Base-by-base conservation (phyloP, 2,113 vertebrate species). In the Geococcyx californianus region DNA sequence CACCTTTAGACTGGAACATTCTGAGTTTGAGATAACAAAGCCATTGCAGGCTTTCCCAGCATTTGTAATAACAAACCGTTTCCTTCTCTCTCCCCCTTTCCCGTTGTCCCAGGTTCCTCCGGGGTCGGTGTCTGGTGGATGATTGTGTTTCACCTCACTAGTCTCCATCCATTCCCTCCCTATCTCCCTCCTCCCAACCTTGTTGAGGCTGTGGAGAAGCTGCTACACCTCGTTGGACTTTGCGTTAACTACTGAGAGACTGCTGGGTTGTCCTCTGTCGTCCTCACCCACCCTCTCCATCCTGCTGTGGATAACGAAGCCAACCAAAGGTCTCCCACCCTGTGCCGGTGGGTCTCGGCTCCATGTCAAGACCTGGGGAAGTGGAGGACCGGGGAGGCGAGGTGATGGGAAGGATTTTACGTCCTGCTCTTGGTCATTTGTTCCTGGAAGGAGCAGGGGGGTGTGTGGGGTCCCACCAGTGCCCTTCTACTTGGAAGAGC, bases 171-270 rank as follows among this genome's bases (percentile, higher is more conserved):
- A 51, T 94, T 69, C 90, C 81, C 42, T 92, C 33, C 75, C 84
- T 80, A 16, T 17, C 59, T 91, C 77, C 83, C 73, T 66, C 68
- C 76, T 94, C 92, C 95, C 40, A 8, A 51, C 72, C 79, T 67
- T 26, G 56, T 6, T 52, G 84, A 93, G 90, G 94, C 94, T 67
- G 84, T 8, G 66, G 90, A 89, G 92, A 87, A 89, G 93, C 95
- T 96, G 97, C 94, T 94, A 28, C 83, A 31, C 76, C 79, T 76
- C 40, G 25, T 11, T 40, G 89, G 96, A 91, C 76, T 83, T 44
- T 14, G 84, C 3, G 55, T 72, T 45, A 58, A 16, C 63, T 60
- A 76, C 86, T 6, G 34, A 82, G 94, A 84, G 54, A 67, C 79
- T 16, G 55, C 88, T 62, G 90, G 62, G 40, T 67, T 38, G 40